Evolutionary conservation across 2,797 vertebrate species (phyloP).

Genomic region (Fringilla coelebs): DNA sequence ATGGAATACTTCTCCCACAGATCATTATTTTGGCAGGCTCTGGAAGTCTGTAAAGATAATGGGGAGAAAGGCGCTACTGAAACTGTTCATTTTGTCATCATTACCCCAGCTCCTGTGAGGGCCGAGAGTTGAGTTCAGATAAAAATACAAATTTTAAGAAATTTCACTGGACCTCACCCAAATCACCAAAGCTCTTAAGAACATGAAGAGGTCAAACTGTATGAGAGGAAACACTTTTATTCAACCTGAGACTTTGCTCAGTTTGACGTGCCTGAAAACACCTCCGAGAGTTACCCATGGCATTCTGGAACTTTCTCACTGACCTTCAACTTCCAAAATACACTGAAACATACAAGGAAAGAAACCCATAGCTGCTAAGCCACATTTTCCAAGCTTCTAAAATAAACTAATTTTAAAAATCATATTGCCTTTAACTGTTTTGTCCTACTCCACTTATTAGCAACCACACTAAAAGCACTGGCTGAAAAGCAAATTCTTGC

Average conservation of each 20-base stretch:
- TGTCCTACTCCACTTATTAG: not conserved
- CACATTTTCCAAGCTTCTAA: not conserved
- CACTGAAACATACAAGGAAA: not conserved
- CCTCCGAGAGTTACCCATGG: not conserved
- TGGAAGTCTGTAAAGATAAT: not conserved
- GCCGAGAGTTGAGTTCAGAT: not conserved
- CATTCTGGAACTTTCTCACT: not conserved
- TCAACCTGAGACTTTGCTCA: not conserved
- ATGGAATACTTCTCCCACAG: not conserved
- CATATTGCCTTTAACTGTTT: not conserved
- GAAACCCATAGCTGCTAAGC: accelerated
- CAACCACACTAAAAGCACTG: not conserved
- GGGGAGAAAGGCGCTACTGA: not conserved
- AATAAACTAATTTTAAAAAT: not conserved
- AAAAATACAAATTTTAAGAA: not conserved
- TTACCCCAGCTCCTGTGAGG: not conserved
- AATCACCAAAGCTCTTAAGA: not conserved
- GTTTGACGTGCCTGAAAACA: not conserved
- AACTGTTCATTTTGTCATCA: not conserved
- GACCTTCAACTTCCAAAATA: not conserved
- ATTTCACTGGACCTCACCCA: not conserved
- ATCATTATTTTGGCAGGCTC: not conserved
- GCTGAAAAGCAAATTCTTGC: not conserved
- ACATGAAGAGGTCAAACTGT: not conserved
- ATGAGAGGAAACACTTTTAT: not conserved